These are phyloP conservation scores for Volucella inanis DNA, from an alignment of 2,888 invertebrate species.

Conservation along the genomic window DNA sequence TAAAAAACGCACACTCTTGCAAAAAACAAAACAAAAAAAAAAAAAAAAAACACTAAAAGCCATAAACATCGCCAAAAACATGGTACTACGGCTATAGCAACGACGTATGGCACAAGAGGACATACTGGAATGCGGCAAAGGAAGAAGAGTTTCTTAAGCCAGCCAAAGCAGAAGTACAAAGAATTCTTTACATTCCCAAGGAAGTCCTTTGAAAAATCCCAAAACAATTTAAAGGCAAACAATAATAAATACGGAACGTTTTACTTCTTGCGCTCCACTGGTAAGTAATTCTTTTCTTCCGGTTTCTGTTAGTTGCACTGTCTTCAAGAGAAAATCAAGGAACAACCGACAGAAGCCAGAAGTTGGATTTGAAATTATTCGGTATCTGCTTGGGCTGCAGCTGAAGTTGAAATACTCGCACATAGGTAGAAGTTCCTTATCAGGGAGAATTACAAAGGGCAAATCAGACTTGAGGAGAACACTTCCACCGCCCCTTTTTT, in stretches of 20 bases:
- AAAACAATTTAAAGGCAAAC: constrained; percentile 51
- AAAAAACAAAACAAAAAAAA: constrained; percentile 22
- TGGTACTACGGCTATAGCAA: constrained; percentile 14
- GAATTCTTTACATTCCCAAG: constrained; percentile 30
- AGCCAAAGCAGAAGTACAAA: not conserved
- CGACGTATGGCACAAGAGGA: constrained; percentile 20
- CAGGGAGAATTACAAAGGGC: too few relatives aligned
- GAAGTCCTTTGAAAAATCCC: constrained; percentile 43
- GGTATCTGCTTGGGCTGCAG: too few relatives aligned
- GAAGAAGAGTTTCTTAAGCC: not conserved
- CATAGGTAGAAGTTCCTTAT: too few relatives aligned
- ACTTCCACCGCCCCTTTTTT: too few relatives aligned
- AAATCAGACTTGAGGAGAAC: too few relatives aligned
- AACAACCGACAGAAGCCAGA: too few relatives aligned
- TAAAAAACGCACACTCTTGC: constrained; percentile 50
- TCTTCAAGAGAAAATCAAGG: too few relatives aligned
- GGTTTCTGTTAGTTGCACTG: not conserved
- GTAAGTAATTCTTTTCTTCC: constrained; percentile 32
- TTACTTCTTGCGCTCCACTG: constrained; percentile 4
- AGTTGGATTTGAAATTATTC: too few relatives aligned
- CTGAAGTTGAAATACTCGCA: too few relatives aligned
- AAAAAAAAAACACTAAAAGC: constrained; percentile 21
- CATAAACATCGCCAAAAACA: constrained; percentile 53
- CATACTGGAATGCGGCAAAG: constrained; percentile 49
- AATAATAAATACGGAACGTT: constrained; percentile 48